Base-by-base conservation (phyloP, 2,113 vertebrate species). In the Scolopax mira region DNA sequence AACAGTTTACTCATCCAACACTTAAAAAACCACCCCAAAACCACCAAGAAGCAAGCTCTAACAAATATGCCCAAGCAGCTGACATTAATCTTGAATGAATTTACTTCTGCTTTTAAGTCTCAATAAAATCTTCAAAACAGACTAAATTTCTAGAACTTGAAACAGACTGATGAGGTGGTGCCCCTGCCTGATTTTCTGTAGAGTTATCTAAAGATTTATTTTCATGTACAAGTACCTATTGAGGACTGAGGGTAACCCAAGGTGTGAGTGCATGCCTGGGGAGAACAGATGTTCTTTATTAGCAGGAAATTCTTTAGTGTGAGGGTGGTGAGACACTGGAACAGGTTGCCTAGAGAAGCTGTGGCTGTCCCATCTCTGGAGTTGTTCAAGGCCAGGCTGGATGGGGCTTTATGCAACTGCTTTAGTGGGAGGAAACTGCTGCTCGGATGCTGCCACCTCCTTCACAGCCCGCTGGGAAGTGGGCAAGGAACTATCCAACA, bases 401-500 rank as follows among this genome's bases (percentile, higher is more conserved):
- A 62, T 3, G 17, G 37, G 60, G 60, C 17, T 39, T 62, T 8
- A 37, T 6, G 60, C 37, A 39, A 3, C 60, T 62, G 60, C 7
- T 12, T 17, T 41, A 5, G 60, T 62, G 27, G 37, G 37, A 62
- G 52, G 80, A 54, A 57, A 24, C 3, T 0, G 0, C 54, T 33
- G 0, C 41, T 13, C 2, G 8, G 65, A 64, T 71, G 71, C 86
- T 67, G 31, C 48, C 4, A 1, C 44, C 51, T 54, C 22, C 58
- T 44, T 60, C 55, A 15, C 41, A 69, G 33, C 22, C 52, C 55
- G 24, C 5, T 13, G 44, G 41, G 48, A 37, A 58, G 58, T 0
- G 0, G n/a, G 24, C 66, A 85, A 44, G 70, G 62, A 79, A 41
- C 1, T 19, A 37, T 3, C 48, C 28, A 70, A 17, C 5, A 1